phyloP scores from a whole-genome alignment of 2,797 vertebrate genomes.

The Schizopygopsis pylzovi region DNA sequence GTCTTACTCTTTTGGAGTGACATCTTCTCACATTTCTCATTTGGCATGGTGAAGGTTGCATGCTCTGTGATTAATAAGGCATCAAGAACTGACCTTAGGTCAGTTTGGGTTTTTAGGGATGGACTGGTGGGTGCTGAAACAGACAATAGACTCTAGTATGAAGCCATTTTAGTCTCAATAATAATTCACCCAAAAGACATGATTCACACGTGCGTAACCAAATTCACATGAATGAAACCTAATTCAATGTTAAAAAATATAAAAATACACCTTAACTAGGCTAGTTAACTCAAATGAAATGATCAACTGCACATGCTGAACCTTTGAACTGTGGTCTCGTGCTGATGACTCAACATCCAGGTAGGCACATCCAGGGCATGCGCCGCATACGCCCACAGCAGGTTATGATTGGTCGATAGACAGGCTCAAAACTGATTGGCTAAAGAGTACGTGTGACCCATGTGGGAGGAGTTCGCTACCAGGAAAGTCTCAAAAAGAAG shows the following conservation, averaged over 20 bases:
- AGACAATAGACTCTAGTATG: background rate
- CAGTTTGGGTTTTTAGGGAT: background rate
- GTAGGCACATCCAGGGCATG: background rate
- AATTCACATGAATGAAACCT: background rate
- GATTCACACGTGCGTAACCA: background rate
- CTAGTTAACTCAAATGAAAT: background rate
- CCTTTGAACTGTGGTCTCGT: background rate
- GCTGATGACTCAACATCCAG: background rate
- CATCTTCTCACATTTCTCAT: slow-evolving; percentile 29
- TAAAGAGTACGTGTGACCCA: background rate
- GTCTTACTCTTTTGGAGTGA: slow-evolving; percentile 45
- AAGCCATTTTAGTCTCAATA: background rate
- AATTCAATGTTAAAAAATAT: background rate
- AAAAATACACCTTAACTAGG: background rate
- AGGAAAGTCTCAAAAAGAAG: background rate
- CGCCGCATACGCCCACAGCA: background rate
- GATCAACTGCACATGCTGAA: background rate
- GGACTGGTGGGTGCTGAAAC: background rate
- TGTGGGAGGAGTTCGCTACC: background rate
- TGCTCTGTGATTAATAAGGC: background rate
- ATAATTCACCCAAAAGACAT: background rate
- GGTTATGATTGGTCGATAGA: background rate
- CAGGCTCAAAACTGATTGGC: background rate
- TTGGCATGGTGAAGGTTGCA: slow-evolving; percentile 17
- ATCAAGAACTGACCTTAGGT: background rate